Evolutionary conservation across 2,113 vertebrate genomes (phyloP).

Genomic region (Elaphurus davidianus): DNA sequence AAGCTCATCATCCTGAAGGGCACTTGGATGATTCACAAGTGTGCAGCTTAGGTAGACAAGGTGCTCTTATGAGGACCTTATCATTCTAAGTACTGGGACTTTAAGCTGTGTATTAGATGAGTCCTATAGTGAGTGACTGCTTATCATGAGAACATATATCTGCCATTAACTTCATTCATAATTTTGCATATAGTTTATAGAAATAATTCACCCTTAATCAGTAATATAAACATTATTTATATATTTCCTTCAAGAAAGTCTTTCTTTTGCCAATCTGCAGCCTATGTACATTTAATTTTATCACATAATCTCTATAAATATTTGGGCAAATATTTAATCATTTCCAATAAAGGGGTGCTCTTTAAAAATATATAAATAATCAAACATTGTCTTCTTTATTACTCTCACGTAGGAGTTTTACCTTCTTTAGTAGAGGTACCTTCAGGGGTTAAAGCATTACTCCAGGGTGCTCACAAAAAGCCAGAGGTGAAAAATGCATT

Average conservation of each 20-base stretch:
- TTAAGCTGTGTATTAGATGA: not conserved
- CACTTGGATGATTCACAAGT: slow-evolving; percentile 63
- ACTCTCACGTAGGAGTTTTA: not conserved
- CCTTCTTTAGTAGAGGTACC: not conserved
- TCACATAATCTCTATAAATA: not conserved
- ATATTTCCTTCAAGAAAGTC: not conserved
- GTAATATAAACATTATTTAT: not conserved
- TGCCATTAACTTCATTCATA: slow-evolving; percentile 2
- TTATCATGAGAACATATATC: slow-evolving; percentile 1
- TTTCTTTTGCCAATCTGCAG: not conserved
- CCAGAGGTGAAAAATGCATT: not conserved
- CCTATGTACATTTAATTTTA: slow-evolving; percentile 17
- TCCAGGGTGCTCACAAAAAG: not conserved
- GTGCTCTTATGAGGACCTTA: slow-evolving; percentile 28
- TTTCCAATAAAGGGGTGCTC: not conserved
- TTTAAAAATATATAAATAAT: slow-evolving; percentile 21
- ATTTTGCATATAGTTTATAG: slow-evolving; percentile 25
- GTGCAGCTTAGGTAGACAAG: slow-evolving; percentile 40
- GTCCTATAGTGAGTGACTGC: not conserved
- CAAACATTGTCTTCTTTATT: not conserved
- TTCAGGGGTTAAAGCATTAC: not conserved
- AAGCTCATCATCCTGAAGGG: slow-evolving; percentile 70
- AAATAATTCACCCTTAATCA: not conserved
- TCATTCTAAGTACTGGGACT: slow-evolving; percentile 21
- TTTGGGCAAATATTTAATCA: slow-evolving; percentile 36